Evolutionary conservation across 2,797 vertebrate genomes (phyloP).

Genomic region (Lepidocolaptes lacrymiger): DNA sequence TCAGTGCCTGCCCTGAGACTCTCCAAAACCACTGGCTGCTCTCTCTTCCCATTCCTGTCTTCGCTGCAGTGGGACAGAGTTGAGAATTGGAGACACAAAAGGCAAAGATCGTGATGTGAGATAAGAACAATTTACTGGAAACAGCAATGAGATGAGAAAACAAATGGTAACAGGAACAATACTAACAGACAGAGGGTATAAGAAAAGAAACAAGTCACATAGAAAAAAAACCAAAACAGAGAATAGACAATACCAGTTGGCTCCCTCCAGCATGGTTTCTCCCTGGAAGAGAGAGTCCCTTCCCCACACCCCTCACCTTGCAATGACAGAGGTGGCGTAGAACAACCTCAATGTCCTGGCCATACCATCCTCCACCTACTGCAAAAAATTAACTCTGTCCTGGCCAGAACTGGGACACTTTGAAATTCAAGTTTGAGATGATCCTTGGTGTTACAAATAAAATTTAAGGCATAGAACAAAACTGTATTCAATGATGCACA

Average conservation of each 20-base stretch:
- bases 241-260: fast-evolving
- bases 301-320: neutral
- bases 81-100: neutral
- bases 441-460: neutral
- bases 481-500: neutral
- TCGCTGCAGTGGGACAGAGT: neutral
- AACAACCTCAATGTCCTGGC: neutral
- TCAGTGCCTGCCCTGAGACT: neutral
- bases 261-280: neutral
- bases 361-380: neutral
- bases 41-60: neutral
- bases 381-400: neutral
- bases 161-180: neutral
- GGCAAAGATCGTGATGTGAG: neutral
- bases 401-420: neutral
- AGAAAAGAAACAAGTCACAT: neutral
- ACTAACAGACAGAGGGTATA: neutral
- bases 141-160: neutral
- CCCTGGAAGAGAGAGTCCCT: neutral
- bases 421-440: neutral
- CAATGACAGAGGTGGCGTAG: neutral
- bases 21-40: neutral
- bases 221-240: neutral
- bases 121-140: neutral
- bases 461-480: neutral